Evolutionary conservation across 2,888 invertebrate genomes (phyloP), one percentile per base, ranked within the genome.

Genomic region (Agrochola lychnidis): DNA sequence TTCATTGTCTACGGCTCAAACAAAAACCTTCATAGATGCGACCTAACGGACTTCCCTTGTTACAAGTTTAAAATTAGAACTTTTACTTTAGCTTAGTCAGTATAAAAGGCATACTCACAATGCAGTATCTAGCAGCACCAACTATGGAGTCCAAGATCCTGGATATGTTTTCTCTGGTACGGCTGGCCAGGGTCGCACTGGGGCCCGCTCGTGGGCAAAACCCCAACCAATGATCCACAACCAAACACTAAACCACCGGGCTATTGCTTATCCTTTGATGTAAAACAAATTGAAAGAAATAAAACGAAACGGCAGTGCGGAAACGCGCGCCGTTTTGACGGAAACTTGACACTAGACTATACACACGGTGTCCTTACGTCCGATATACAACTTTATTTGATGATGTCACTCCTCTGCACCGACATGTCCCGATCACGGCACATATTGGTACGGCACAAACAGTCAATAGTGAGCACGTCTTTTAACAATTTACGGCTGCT

Each of bases 401-500:
- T 95, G 90, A 96, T 96, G 86, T 95, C 96, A 93, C 95, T 92
- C 73, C 86, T 91, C 82, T 89, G 89, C 91, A 93, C 91, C 86
- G 89, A 83, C 98, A 98, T 98, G 97, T 98, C 98, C 96, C 98
- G 97, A 97, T 98, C 98, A 90, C 98, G 98, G 97, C 98, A 98
- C 98, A 98, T 97, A 94, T 92, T 96, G 94, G 90, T 93, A 91
- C 91, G 93, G 91, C 96, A 93, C 94, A 91, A 92, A 93, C 91
- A 92, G 94, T 94, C 93, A 90, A 88, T 88, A 78, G 70, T 75
- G 84, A 79, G 72, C 78, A 80, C 57, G 69, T 70, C 71, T 70
- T 84, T 76, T 61, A 83, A 83, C 80, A 94, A 97, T 97, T 98
- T 98, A 99, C 97, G 99, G 99, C 96, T 99, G 99, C 97, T 99